Base-by-base conservation (phyloP, 2,888 invertebrate species). In the Mythimna impura region DNA sequence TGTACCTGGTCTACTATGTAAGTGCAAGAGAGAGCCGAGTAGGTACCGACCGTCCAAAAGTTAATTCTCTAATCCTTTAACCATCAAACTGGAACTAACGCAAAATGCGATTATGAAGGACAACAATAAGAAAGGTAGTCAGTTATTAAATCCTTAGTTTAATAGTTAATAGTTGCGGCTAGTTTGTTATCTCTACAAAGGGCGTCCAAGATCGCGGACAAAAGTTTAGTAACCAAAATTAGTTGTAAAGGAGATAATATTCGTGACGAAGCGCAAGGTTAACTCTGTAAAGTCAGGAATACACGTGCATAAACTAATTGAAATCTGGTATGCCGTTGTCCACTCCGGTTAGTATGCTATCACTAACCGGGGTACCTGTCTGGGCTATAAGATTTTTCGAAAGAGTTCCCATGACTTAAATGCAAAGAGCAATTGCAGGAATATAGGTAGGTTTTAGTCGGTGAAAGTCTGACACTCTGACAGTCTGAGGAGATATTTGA, bases 201-300 rank as follows among this genome's bases (percentile, higher is more conserved):
- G 86, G 63, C 75, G 78, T 81, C 77, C 68, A 50, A 85, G 80
- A 85, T 87, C 79, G 85, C 74, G 83, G 84, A 73, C 78, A 80
- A 84, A 88, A 91, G 84, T 90, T 90, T 78, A 73, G 70, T 54
- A 80, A 83, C 87, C 86, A 78, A 86, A 89, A 86, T 90, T 89
- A 89, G 87, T 90, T 89, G 75, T 80, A 83, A 85, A 78, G 82
- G 71, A 89, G 89, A 90, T 90, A 90, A 87, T 87, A 83, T 81
- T 87, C 78, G 52, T 80, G 73, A 79, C 73, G 78, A 76, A 8
- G 34, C 47, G 17, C 47, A 17, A 47, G 6, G 47, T 47, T n/a
- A 50, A n/a, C 17, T 25, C 17, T 30, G 25, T 64, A n/a, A 71
- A 57, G 64, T 14, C 43, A 3, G 34, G 20, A 34, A 6, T 9